Evolutionary conservation across 2,888 invertebrate species (phyloP).

Genomic region (Philereme vetulata): DNA sequence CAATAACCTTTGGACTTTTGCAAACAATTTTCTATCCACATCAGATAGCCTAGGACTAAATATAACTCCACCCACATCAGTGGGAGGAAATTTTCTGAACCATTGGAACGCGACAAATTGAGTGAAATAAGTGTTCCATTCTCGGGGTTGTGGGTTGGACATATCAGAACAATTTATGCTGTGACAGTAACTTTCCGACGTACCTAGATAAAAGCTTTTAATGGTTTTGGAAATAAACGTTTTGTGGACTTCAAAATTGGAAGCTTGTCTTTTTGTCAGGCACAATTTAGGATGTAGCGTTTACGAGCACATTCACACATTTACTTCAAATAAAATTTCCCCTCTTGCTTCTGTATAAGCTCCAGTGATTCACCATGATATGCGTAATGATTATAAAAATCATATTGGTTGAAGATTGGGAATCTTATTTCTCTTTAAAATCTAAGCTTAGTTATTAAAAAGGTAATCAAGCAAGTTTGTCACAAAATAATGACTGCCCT

Average conservation of each 20-base stretch:
- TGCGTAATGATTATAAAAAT: too few species aligned
- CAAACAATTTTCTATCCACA: conserved; percentile 40
- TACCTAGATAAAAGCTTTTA: background rate
- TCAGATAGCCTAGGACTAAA: conserved; percentile 45
- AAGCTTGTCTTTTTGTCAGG: background rate
- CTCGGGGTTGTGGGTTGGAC: conserved; percentile 16
- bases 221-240: background rate
- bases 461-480: conserved; percentile 8
- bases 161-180: conserved; percentile 9
- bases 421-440: too few species aligned
- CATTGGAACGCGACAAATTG: conserved; percentile 47
- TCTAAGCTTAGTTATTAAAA: too few species aligned
- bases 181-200: background rate
- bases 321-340: too few species aligned
- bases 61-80: conserved; percentile 58
- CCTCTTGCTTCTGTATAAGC: too few species aligned
- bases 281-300: background rate
- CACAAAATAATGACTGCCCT: conserved; percentile 32
- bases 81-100: conserved; percentile 51
- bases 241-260: background rate
- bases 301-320: background rate
- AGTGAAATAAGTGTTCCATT: conserved; percentile 36
- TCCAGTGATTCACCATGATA: too few species aligned
- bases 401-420: too few species aligned
- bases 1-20: conserved; percentile 35